Percentiles rank a stretch among this genome's conserved stretches.
These are phyloP conservation scores for Vulpes lagopus DNA, from an alignment of 2,113 vertebrate genomes.

Conservation along the genomic window DNA sequence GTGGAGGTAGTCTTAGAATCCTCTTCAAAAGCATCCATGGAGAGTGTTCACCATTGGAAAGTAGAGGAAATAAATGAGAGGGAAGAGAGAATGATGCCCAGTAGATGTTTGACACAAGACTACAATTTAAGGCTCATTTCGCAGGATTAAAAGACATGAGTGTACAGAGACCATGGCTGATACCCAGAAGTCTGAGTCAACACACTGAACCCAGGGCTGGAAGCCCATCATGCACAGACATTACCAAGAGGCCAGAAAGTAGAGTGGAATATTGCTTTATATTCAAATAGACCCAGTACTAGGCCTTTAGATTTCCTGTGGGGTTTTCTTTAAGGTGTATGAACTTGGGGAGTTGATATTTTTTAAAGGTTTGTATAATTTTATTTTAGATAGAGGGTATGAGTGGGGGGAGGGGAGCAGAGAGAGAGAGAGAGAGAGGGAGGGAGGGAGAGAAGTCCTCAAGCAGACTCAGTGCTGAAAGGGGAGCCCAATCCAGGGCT, in stretches of 20 bases:
- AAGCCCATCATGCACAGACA: background rate
- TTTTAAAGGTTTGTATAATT: background rate
- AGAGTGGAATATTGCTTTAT: background rate
- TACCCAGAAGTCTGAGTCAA: background rate
- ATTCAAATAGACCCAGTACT: background rate
- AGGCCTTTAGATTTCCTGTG: background rate
- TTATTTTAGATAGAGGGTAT: background rate
- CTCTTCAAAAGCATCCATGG: conserved; percentile 64
- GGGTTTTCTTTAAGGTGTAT: conserved; percentile 1
- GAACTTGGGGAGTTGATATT: background rate
- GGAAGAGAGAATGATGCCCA: conserved; percentile 19
- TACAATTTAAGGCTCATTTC: background rate
- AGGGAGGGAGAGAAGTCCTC: background rate
- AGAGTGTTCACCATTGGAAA: conserved; percentile 27
- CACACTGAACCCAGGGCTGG: background rate
- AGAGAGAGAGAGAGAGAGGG: background rate
- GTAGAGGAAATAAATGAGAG: conserved; percentile 58
- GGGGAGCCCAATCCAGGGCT: background rate
- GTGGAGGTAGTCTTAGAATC: conserved; percentile 54
- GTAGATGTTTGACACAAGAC: conserved; percentile 49
- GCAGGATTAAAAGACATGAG: conserved; percentile 61
- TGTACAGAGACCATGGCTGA: background rate
- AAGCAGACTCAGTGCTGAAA: background rate
- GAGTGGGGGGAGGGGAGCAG: background rate
- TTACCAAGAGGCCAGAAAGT: conserved; percentile 27